A percentile compares a stretch with the other conserved stretches of the same genome.
Evolutionary conservation across 2,113 vertebrate species (phyloP).

Genomic region (Gasterosteus nipponicus): DNA sequence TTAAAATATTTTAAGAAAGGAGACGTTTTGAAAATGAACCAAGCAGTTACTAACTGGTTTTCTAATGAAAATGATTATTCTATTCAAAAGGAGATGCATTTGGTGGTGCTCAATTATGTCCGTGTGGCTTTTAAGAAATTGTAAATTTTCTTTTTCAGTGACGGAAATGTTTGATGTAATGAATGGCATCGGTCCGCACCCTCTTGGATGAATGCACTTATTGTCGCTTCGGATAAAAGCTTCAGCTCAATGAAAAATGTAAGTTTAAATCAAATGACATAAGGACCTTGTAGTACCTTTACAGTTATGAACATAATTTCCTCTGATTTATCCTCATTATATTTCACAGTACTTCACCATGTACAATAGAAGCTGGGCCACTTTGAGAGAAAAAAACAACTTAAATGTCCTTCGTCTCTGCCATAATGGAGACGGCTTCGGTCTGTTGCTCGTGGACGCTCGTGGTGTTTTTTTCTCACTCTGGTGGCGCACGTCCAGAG

Average conservation of each 20-base stretch:
- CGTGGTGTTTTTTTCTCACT: slow-evolving; percentile 26
- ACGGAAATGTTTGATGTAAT: slow-evolving; percentile 53
- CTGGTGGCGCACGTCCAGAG: slow-evolving; percentile 50
- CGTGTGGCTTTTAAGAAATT: slow-evolving; percentile 49
- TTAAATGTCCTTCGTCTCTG: slow-evolving; percentile 20
- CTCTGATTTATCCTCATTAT: slow-evolving; percentile 2
- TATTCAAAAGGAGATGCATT: slow-evolving; percentile 27
- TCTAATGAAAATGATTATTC: slow-evolving; percentile 30
- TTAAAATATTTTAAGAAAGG: slow-evolving; percentile 17
- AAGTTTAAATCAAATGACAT: background rate
- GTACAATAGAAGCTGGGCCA: background rate
- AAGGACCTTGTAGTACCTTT: background rate
- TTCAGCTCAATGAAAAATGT: too few relatives aligned
- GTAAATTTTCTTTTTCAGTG: slow-evolving; percentile 6
- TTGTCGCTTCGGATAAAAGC: too few relatives aligned
- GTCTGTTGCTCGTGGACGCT: slow-evolving; percentile 34
- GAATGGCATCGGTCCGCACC: slow-evolving; percentile 8
- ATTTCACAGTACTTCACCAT: background rate
- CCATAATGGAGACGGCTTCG: slow-evolving; percentile 17
- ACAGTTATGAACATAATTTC: slow-evolving; percentile 1
- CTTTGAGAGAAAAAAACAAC: slow-evolving; percentile 11
- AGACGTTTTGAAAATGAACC: slow-evolving; percentile 35
- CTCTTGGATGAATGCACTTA: too few relatives aligned
- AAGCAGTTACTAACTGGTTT: slow-evolving; percentile 38
- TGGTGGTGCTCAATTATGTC: slow-evolving; percentile 22